These are phyloP conservation scores for Erebia epiphron DNA, from an alignment of 2,888 invertebrate genomes.

Conservation along the genomic window DNA sequence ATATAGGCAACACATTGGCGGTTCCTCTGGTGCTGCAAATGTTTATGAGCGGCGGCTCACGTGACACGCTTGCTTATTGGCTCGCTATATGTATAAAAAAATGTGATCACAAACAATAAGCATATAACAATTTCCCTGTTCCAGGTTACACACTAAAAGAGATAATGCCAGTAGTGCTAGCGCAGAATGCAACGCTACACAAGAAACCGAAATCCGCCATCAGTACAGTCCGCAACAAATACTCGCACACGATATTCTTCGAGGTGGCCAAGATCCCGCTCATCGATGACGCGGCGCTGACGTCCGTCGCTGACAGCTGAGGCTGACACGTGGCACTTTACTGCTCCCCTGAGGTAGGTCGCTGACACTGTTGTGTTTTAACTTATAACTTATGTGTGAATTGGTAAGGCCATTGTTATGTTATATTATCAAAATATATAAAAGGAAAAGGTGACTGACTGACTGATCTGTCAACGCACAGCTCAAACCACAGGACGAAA, in stretches of 20 bases:
- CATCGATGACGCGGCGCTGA: conserved; percentile 62
- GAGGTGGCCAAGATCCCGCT: conserved; percentile 94
- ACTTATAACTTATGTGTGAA: conserved; percentile 6
- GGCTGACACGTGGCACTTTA: conserved; percentile 56
- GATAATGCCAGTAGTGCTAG: conserved; percentile 86
- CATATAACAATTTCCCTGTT: conserved; percentile 35
- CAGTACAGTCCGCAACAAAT: conserved; percentile 95
- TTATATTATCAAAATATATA: neutral
- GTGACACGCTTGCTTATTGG: too few relatives aligned
- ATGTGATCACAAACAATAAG: too few relatives aligned
- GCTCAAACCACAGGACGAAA: too few relatives aligned
- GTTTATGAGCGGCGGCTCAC: too few relatives aligned
- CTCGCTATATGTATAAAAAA: too few relatives aligned
- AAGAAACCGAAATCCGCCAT: conserved; percentile 90
- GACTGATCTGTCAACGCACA: too few relatives aligned
- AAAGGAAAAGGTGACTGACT: too few relatives aligned
- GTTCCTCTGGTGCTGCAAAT: too few relatives aligned
- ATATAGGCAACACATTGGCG: too few relatives aligned
- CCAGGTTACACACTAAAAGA: conserved; percentile 90
- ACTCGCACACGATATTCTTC: conserved; percentile 96
- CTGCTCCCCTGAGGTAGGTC: conserved; percentile 64
- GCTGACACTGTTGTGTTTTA: conserved; percentile 10
- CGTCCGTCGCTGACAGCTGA: conserved; percentile 56
- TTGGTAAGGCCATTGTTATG: conserved; percentile 7
- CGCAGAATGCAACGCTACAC: conserved; percentile 90